Base-by-base conservation (phyloP, 2,113 vertebrate genomes). In the Pipra filicauda region DNA sequence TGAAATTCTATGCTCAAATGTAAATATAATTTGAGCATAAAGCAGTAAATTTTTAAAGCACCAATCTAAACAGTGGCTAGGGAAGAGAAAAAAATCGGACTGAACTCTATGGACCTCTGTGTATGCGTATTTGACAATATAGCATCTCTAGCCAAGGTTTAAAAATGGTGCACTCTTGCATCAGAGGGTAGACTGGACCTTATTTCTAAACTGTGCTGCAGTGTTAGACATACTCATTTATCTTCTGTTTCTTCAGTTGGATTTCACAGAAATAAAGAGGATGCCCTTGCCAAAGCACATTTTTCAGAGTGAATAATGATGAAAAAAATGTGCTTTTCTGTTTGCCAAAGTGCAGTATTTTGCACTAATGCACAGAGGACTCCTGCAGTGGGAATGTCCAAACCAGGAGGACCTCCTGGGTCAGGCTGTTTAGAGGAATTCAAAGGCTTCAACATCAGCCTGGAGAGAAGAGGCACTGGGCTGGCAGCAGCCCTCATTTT, bases 111-210 rank as follows among this genome's bases (percentile, higher is more conserved):
- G 87, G 93, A 87, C 80, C 88, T 72, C 69, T 76, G 49, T 66
- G 49, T 85, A 57, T 72, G 54, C 21, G 17, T 78, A 82, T 96
- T 94, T 94, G 83, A 96, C 88, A 96, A 93, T 81, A 48, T 26
- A 76, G 14, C 62, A 5, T 75, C 73, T 69, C 70, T 11, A 93
- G 95, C 96, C 95, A 96, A 91, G 58, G 66, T 95, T 94, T 96
- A 97, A 96, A 97, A 94, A 89, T 87, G 85, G 95, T 94, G 49
- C 69, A 81, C 84, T 87, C 92, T 97, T 96, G 95, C 92, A 94
- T 96, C 91, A 96, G 86, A 95, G 93, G 15, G 46, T 75, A 82
- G 83, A 92, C 83, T 89, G 83, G 86, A 58, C 92, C 41, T 12
- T 89, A 84, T 97, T 96, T 96, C 95, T 92, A 94, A 93, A 97